Evolutionary conservation across 2,797 vertebrate species (phyloP).

Genomic region (Artibeus jamaicensis): DNA sequence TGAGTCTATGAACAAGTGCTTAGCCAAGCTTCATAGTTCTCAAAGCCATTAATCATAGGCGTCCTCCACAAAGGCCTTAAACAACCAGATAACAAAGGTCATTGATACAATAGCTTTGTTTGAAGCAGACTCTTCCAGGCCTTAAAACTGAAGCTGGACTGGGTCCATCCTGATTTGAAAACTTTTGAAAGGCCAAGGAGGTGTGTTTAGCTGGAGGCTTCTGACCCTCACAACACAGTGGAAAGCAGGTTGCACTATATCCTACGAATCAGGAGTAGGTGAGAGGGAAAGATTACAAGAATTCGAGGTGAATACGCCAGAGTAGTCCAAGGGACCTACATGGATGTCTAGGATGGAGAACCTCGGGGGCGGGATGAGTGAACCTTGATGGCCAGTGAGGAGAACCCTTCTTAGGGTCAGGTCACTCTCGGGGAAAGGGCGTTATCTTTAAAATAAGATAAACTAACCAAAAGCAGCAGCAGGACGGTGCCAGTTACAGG

Average conservation of each 20-base stretch:
- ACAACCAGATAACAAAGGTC: neutral
- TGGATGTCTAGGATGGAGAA: neutral
- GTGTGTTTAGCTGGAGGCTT: neutral
- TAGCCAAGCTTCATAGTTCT: neutral
- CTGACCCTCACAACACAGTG: neutral
- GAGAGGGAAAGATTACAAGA: neutral
- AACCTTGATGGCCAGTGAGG: neutral
- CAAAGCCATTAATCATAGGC: neutral
- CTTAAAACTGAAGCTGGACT: neutral
- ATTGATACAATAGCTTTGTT: neutral
- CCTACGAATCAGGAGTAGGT: neutral
- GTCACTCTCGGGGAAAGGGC: neutral
- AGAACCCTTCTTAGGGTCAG: neutral
- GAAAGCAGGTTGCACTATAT: neutral
- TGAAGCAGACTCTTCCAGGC: neutral
- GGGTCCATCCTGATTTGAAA: neutral
- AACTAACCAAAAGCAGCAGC: neutral
- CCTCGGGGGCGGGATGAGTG: neutral
- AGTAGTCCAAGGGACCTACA: neutral
- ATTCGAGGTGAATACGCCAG: neutral
- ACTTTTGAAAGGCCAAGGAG: neutral
- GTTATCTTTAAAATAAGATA: neutral
- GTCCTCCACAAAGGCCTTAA: neutral
- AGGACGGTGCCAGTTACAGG: neutral
- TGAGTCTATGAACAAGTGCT: neutral